Evolutionary conservation across 2,888 invertebrate genomes (phyloP), one percentile per base, ranked within the genome.

Genomic region (Platycnemis pennipes): DNA sequence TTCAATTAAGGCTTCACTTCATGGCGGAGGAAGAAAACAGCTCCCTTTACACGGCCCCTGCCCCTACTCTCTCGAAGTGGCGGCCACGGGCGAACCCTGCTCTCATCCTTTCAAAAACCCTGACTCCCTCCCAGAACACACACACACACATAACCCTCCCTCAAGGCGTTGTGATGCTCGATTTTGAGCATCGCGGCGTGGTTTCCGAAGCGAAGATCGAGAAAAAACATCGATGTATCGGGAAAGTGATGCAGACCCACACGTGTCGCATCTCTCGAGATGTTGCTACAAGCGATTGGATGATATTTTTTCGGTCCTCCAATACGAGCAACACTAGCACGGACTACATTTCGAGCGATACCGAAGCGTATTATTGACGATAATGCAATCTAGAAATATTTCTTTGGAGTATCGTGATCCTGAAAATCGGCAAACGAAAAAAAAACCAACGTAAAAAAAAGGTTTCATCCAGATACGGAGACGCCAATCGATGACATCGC

Each of bases 1-100:
- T 77, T 77, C 77, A 77, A 77, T 77, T 77, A 77, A 77, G 77
- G 77, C 77, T 77, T 77, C 77, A 77, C 77, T 77, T 77, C 77
- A 77, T 77, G 77, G 77, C 77, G 77, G 77, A 77, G 37, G 77
- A 31, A 77, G 77, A 77, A 37, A 37, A 77, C 77, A 77, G 77
- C 77, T 37, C 77, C 31, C 31, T 26, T 26, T 37, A 77, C 77
- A 37, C 77, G 77, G 37, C 8, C 19, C 22, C 26, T 22, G 19
- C 53, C 63, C 63, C 63, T 22, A 22, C 63, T 26, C 63, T 26
- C 2, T 22, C 63, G 63, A 22, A 22, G 53, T 53, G 16, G 19
- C 22, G 63, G 26, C 63, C 63, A 26, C n/a, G 26, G 26, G 63
- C 26, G 63, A 63, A 1, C 26, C n/a, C n/a, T 63, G 63, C 26